phyloP scores from a whole-genome alignment of 2,888 invertebrate species.

The Ophion slaviceki region DNA sequence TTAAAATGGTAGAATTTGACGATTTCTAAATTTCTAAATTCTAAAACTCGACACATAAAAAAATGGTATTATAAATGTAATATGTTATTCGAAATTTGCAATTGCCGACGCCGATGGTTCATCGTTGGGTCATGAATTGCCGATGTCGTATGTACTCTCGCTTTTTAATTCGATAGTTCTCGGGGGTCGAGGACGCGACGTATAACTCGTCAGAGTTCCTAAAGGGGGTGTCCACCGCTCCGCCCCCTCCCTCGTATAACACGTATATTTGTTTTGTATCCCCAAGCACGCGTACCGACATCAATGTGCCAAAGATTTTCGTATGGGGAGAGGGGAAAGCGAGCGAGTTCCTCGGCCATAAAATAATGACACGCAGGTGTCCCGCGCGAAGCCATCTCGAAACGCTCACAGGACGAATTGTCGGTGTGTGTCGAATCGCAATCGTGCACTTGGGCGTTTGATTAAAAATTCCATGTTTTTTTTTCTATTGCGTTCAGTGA shows the following conservation, averaged over 20 bases:
- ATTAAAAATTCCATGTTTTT: constrained; percentile 71
- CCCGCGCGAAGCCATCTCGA: constrained; percentile 62
- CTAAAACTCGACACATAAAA: not conserved
- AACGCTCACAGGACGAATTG: constrained; percentile 68
- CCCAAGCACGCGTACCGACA: constrained; percentile 52
- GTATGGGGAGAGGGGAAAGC: constrained; percentile 45
- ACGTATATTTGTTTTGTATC: constrained; percentile 79
- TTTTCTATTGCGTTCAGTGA: not conserved
- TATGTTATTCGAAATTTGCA: constrained; percentile 23
- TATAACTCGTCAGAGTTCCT: constrained; percentile 30
- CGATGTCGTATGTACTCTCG: constrained; percentile 66
- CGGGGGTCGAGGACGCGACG: constrained; percentile 67
- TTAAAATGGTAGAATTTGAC: not conserved
- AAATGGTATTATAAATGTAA: not conserved
- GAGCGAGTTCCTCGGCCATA: constrained; percentile 31
- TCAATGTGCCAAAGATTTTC: constrained; percentile 65
- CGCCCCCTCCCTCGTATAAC: constrained; percentile 9
- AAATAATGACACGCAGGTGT: constrained; percentile 79
- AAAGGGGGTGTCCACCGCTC: constrained; percentile 61
- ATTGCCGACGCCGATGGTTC: constrained; percentile 61
- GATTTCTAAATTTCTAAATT: not conserved
- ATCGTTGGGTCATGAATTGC: constrained; percentile 73
- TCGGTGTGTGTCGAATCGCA: constrained; percentile 76
- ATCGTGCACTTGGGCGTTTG: constrained; percentile 71
- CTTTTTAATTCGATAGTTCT: constrained; percentile 73